A percentile compares a stretch with the other conserved stretches of the same genome.
Conservation (phyloP, 2,113 vertebrate species). For the Actinemys pallida region DNA sequence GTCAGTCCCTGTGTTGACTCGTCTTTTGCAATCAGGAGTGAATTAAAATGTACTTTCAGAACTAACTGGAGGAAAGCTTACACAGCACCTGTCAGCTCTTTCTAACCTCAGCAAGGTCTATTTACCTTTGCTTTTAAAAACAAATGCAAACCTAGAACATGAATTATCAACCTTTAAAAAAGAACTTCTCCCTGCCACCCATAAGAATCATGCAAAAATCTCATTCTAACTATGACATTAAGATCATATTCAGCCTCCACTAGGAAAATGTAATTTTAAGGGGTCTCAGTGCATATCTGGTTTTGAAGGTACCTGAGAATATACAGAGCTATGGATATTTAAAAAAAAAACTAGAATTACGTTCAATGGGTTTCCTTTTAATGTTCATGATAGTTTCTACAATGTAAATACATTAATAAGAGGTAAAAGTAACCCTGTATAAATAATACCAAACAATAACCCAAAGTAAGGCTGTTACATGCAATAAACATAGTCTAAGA, state of each 20-base stretch:
- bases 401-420: not conserved
- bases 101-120: not conserved
- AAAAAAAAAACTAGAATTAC: not conserved
- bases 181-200: not conserved
- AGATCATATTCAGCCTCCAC: not conserved
- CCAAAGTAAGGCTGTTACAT: not conserved
- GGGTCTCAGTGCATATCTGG: no score
- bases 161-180: not conserved
- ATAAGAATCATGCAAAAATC: not conserved
- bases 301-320: not conserved
- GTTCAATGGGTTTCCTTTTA: not conserved
- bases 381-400: not conserved
- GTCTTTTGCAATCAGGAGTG: slow-evolving; percentile 70
- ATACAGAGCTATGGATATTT: not conserved
- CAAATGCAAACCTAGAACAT: not conserved
- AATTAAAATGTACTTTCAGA: slow-evolving; percentile 60
- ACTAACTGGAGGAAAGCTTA: slow-evolving; percentile 10
- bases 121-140: slow-evolving; percentile 20
- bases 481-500: slow-evolving; percentile 7
- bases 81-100: not conserved
- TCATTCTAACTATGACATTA: not conserved
- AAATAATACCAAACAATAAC: not conserved
- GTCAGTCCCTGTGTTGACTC: slow-evolving; percentile 66
- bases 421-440: not conserved
- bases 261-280: not conserved